Evolutionary conservation across 2,113 vertebrate genomes (phyloP), one percentile per base, ranked within the genome.

Genomic region (Stictonetta naevosa): DNA sequence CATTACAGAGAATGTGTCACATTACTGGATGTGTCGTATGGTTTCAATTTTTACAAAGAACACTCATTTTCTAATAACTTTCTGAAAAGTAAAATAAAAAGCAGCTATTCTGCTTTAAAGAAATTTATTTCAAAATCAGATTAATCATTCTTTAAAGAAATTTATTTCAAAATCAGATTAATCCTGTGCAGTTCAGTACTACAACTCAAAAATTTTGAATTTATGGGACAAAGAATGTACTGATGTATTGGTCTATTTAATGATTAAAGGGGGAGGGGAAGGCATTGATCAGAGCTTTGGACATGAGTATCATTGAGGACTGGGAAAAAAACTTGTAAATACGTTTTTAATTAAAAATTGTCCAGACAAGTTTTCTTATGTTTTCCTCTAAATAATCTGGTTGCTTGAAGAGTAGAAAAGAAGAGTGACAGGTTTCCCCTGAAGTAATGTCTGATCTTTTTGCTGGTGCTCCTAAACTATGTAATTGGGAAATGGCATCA

Each of bases 371-470:
- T 28, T 89, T 89, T 89, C 74, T 81, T 36, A 22, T 13, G 12
- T 46, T 82, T 91, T 60, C 23, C 14, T 91, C 33, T 69, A 22
- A 93, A 89, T 66, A 26, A 38, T 36, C 58, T 66, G 28, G 14
- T 36, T 89, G 83, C 69, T 84, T 64, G 13, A 5, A 79, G 66
- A 76, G 64, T 17, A 28, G 12, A 75, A 33, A 58, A 87, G 38
- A 62, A 89, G 66, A 95, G 62, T 91, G 91, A 95, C 93, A 95
- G 62, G 26, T 96, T 95, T 94, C 44, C 89, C 92, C 92, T 78
- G 83, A 71, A 93, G 95, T 88, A 64, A 73, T 90, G 88, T 95
- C 92, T 95, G 95, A 83, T 94, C 80, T 97, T 95, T 96, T 78
- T 88, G 64, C 60, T 60, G 63, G 14, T 86, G n/a, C 34, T 93